Evolutionary conservation across 2,113 vertebrate species (phyloP).

Genomic region (Mastomys coucha): DNA sequence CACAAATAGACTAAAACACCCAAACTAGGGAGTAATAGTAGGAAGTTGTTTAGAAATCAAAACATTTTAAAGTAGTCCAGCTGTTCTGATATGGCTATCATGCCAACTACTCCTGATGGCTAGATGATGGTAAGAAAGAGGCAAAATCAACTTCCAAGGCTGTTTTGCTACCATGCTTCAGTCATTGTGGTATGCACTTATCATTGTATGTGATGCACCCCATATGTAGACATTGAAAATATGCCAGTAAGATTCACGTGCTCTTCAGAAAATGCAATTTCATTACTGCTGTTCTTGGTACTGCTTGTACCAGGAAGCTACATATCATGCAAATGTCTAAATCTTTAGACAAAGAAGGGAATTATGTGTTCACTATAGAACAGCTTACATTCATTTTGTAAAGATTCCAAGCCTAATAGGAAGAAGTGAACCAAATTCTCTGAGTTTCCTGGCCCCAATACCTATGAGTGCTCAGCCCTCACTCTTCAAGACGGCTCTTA

Average conservation of each 20-base stretch:
- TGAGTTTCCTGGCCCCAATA: background rate
- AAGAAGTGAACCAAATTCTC: background rate
- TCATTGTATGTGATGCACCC: constrained; percentile 60
- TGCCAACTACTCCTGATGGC: constrained; percentile 51
- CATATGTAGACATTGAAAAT: constrained; percentile 63
- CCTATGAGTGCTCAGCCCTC: background rate
- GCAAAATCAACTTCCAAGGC: constrained; percentile 21
- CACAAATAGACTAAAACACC: constrained; percentile 51
- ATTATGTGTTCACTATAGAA: background rate
- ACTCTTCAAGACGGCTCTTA: background rate
- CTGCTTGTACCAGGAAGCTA: background rate
- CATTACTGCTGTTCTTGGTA: constrained; percentile 27
- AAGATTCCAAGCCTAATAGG: background rate
- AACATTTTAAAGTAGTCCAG: constrained; percentile 65
- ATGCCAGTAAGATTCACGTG: constrained; percentile 39
- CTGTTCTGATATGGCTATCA: constrained; percentile 60
- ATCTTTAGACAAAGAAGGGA: background rate
- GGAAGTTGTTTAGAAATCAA: constrained; percentile 66
- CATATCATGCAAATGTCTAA: background rate
- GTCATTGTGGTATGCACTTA: constrained; percentile 47
- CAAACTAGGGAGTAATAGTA: constrained; percentile 57
- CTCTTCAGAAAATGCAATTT: constrained; percentile 44
- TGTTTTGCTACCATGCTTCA: constrained; percentile 47
- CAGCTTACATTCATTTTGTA: background rate
- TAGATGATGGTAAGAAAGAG: constrained; percentile 55